Conservation (phyloP, 2,888 invertebrate species). For the Zelleria hepariella region DNA sequence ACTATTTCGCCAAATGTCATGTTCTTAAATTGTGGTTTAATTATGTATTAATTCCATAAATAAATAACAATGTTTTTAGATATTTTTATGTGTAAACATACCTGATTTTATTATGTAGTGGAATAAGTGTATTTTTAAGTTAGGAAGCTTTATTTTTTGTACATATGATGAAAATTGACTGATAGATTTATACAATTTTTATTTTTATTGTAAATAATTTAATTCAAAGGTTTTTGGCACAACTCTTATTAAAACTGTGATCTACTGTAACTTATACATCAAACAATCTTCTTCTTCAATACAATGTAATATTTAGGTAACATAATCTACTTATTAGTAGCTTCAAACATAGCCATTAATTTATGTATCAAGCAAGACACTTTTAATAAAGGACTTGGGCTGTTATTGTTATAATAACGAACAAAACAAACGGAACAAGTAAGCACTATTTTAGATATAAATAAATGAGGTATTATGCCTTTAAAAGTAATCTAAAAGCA, state of each 20-base stretch:
- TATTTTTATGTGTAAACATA: background rate
- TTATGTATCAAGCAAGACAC: background rate
- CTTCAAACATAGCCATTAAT: background rate
- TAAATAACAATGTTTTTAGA: background rate
- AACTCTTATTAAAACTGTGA: constrained; percentile 48
- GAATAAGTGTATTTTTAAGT: background rate
- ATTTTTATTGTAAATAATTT: constrained; percentile 13
- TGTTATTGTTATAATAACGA: background rate
- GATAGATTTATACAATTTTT: constrained; percentile 50
- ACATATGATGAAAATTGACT: constrained; percentile 49
- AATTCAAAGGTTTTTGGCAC: constrained; percentile 32
- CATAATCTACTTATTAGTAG: background rate
- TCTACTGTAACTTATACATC: constrained; percentile 18
- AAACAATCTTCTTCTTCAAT: background rate
- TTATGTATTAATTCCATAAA: background rate
- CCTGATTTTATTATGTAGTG: background rate
- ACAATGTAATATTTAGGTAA: background rate
- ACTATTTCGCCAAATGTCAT: background rate
- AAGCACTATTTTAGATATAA: background rate
- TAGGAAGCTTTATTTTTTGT: constrained; percentile 7
- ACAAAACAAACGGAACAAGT: too few relatives aligned
- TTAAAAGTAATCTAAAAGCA: background rate
- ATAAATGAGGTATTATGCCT: background rate
- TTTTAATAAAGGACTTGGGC: background rate
- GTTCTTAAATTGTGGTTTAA: background rate